Evolutionary conservation across 2,797 vertebrate genomes (phyloP), one percentile per base, ranked within the genome.

Genomic region (Aselliscus stoliczkanus): DNA sequence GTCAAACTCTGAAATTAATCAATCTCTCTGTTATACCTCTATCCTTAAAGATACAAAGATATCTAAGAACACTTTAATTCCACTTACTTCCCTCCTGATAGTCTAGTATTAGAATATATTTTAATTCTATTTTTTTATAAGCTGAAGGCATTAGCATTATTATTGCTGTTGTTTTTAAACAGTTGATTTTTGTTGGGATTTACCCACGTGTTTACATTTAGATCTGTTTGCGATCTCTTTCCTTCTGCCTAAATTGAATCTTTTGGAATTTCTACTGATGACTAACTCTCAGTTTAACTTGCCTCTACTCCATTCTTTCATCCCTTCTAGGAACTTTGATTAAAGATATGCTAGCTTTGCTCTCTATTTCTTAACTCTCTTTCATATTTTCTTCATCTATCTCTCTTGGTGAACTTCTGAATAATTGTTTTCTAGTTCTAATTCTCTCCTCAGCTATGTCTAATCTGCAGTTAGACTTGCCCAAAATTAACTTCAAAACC

Each of bases 381-480:
- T 73, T 52, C 25, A 58, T 23, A 47, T 75, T 72, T 47, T 62
- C 69, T 52, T 58, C 69, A 25, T 87, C 15, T 85, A 42, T 44
- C 34, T 90, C 50, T 87, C 50, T 76, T 52, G 34, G 20, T 44
- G 64, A 56, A 73, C 65, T 83, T 86, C 73, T 81, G 47, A 95
- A 72, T 72, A 90, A 60, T 25, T 67, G 88, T 69, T 79, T 95
- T 93, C 87, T 64, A 91, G 58, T 64, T 93, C 37, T 81, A 75
- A 88, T 65, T 79, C 13, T 82, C 72, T 58, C 54, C 42, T 34
- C 62, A 56, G 27, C 25, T 76, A 37, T n/a, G 25, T 77, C 56
- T 92, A 52, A 79, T 75, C 44, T 50, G n/a, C n/a, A 69, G 34
- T 94, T 69, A 94, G 72, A 52, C 27, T n/a, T 72, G 5, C 42